Evolutionary conservation across 2,797 vertebrate species (phyloP).

Genomic region (Halcyon smyrnensis): DNA sequence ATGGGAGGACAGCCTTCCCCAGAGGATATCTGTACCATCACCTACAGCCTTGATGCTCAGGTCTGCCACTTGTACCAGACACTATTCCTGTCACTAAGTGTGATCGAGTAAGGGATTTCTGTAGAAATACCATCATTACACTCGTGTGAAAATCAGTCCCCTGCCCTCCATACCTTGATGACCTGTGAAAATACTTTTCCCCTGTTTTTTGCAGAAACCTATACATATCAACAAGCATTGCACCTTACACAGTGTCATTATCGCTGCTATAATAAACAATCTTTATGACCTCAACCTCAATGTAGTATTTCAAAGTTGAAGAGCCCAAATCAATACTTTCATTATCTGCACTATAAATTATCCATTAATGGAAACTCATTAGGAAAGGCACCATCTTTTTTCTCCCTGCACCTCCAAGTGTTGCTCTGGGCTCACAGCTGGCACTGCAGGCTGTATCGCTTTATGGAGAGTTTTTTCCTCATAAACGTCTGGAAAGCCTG

Average conservation of each 20-base stretch:
- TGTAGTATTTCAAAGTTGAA: slow-evolving; percentile 29
- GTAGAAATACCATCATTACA: background rate
- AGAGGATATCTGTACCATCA: background rate
- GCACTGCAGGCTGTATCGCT: background rate
- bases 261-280: background rate
- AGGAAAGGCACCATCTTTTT: background rate
- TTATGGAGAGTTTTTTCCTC: background rate
- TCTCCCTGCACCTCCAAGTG: background rate
- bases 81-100: background rate
- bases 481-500: background rate
- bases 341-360: slow-evolving; percentile 52
- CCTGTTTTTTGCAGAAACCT: background rate
- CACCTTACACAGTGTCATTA: background rate
- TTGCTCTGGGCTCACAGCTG: slow-evolving; percentile 12
- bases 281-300: slow-evolving; percentile 15
- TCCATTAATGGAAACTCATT: slow-evolving; percentile 57
- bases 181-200: background rate
- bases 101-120: background rate
- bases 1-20: background rate
- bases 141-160: background rate
- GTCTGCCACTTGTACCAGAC: background rate
- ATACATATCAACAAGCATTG: background rate
- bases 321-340: slow-evolving; percentile 49
- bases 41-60: background rate
- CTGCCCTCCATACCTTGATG: background rate